Evolutionary conservation across 2,113 vertebrate species (phyloP).

Genomic region (Lycocorax pyrrhopterus): DNA sequence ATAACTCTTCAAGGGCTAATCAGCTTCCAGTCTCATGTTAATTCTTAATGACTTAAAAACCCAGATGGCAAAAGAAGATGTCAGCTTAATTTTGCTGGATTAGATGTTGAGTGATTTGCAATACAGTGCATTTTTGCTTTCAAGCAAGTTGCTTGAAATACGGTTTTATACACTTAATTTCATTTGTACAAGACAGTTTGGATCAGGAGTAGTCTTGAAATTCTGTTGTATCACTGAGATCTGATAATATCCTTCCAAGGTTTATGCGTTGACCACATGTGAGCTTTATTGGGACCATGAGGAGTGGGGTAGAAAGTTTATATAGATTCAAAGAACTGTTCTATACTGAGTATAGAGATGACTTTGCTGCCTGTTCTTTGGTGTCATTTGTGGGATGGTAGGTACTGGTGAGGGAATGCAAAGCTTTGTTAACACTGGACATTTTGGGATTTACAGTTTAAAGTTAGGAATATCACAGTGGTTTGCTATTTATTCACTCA

Average conservation of each 20-base stretch:
- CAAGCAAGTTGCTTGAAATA: not conserved
- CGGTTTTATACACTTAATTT: not conserved
- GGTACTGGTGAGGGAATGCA: not conserved
- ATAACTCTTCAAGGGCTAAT: not conserved
- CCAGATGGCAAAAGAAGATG: not conserved
- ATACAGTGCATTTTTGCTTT: not conserved
- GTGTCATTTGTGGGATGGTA: not conserved
- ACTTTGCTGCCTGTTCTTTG: not conserved
- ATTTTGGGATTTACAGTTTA: not conserved
- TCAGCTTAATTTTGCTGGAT: not conserved
- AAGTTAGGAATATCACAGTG: not conserved
- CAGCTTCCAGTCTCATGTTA: not conserved
- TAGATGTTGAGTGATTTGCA: not conserved
- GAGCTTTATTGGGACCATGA: not conserved
- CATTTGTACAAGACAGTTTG: not conserved
- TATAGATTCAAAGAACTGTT: not conserved
- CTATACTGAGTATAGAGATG: not conserved
- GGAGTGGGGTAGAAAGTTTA: not conserved
- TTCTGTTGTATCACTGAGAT: not conserved
- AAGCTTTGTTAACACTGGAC: not conserved
- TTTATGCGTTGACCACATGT: not conserved
- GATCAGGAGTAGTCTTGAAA: not conserved
- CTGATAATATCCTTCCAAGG: not conserved
- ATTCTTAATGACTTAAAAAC: not conserved
- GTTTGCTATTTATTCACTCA: not conserved